Conservation (phyloP, 1,140 invertebrate species). For the Drosophila pandora region DNA sequence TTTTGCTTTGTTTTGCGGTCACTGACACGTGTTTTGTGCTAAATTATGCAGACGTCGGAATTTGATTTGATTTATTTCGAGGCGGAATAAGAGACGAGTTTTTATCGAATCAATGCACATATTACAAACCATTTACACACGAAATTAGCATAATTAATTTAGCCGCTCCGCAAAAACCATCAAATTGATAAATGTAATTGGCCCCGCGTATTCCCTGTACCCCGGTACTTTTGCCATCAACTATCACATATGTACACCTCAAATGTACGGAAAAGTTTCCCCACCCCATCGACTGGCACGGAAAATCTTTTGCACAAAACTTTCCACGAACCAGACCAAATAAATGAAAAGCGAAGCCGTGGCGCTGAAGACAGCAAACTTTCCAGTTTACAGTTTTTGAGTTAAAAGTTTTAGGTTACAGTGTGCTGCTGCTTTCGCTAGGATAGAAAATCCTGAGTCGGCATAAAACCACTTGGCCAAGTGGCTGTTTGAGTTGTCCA, state of each 20-base stretch:
- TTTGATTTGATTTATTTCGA: conserved; percentile 73
- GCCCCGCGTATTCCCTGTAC: neutral
- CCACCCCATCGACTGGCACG: conserved; percentile 8
- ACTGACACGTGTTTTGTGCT: conserved; percentile 70
- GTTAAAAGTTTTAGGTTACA: conserved; percentile 43
- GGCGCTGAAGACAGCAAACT: conserved; percentile 18
- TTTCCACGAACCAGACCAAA: conserved; percentile 12
- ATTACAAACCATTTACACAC: conserved; percentile 70
- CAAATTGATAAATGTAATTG: conserved; percentile 65
- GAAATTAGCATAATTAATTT: conserved; percentile 78
- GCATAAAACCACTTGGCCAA: conserved; percentile 39
- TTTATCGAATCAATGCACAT: conserved; percentile 74
- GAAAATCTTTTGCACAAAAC: conserved; percentile 47
- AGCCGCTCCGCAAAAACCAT: conserved; percentile 22
- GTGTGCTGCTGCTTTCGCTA: conserved; percentile 7
- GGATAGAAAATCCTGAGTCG: conserved; percentile 22
- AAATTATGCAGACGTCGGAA: conserved; percentile 67
- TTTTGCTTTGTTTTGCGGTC: conserved; percentile 55
- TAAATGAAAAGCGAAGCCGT: conserved; percentile 1
- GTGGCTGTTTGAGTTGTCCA: conserved; percentile 29
- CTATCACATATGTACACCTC: conserved; percentile 18
- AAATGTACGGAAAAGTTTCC: conserved; percentile 34
- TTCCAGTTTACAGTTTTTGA: conserved; percentile 24
- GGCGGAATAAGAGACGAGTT: conserved; percentile 30
- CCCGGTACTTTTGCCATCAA: neutral